These are phyloP conservation scores for Trichogramma dendrolimi DNA, from an alignment of 2,888 invertebrate genomes.

Conservation along the genomic window DNA sequence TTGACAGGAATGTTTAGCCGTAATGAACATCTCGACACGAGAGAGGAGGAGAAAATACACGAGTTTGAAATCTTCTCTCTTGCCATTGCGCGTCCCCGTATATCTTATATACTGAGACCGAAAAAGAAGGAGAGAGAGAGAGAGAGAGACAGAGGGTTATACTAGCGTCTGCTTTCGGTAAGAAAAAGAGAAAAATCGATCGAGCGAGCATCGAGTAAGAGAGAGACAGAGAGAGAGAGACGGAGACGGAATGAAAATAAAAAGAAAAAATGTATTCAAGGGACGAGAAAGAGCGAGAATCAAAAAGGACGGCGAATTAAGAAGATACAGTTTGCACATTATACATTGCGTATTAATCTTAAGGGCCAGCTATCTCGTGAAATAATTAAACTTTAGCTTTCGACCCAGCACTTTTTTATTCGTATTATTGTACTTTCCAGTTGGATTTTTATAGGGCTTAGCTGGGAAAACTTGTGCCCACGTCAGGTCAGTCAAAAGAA, in stretches of 20 bases:
- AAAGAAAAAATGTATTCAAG: constrained; percentile 1
- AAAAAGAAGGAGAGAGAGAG: constrained; percentile 12
- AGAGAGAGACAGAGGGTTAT: background rate
- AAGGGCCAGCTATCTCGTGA: too few species aligned
- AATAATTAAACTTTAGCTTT: too few species aligned
- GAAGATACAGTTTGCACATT: too few species aligned
- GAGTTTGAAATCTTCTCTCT: constrained; percentile 4
- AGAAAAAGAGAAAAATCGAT: constrained; percentile 1
- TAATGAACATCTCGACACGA: constrained; percentile 45
- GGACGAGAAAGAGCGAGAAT: too few species aligned
- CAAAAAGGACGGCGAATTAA: too few species aligned
- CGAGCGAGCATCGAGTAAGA: background rate
- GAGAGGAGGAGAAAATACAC: constrained; percentile 29
- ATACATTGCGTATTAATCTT: too few species aligned
- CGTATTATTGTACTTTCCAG: too few species aligned
- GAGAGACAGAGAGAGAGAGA: constrained; percentile 3
- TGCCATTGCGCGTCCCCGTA: background rate
- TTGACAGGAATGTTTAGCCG: constrained; percentile 51
- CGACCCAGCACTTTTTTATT: too few species aligned
- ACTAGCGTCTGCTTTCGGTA: background rate
- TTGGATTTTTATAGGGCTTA: too few species aligned
- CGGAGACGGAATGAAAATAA: background rate
- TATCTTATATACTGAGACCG: background rate
- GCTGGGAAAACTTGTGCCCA: too few species aligned
- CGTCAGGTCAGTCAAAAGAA: too few species aligned